Percentiles rank a stretch among this genome's conserved stretches.
phyloP scores from a whole-genome alignment of 30 jellyfish, hydroid and myxozoan species.

The Clytia hemisphaerica region DNA sequence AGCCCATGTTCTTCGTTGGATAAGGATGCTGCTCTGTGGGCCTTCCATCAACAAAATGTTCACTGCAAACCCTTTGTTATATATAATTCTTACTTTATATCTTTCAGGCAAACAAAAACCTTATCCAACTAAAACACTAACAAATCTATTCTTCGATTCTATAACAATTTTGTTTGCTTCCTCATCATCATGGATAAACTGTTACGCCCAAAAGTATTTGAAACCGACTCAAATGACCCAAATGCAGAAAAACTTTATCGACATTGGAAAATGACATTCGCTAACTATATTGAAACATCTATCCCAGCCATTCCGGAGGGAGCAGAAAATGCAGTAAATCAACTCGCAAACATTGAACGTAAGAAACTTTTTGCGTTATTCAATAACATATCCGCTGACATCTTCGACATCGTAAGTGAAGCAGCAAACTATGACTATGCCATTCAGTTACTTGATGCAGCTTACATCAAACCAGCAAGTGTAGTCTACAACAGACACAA shows the following conservation, averaged over 20 bases:
- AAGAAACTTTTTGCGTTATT: constrained; percentile 31
- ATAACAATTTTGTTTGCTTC: too few relatives aligned
- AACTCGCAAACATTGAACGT: constrained; percentile 32
- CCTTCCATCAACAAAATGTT: too few relatives aligned
- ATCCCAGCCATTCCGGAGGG: too few relatives aligned
- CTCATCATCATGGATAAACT: constrained; percentile 52
- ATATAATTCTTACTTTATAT: too few relatives aligned
- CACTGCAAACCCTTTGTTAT: too few relatives aligned
- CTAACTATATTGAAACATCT: constrained; percentile 27
- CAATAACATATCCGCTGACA: constrained; percentile 50
- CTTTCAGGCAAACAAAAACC: too few relatives aligned
- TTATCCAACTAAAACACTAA: too few relatives aligned
- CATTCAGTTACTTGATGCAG: constrained; percentile 33
- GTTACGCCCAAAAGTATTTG: constrained; percentile 41
- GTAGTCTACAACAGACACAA: constrained; percentile 61
- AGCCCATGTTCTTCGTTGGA: too few relatives aligned
- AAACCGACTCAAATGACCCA: constrained; percentile 18
- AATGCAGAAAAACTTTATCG: constrained; percentile 47
- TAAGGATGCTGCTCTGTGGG: too few relatives aligned
- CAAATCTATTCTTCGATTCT: too few relatives aligned
- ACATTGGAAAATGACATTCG: constrained; percentile 55
- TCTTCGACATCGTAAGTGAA: constrained; percentile 37
- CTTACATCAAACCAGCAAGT: constrained; percentile 44
- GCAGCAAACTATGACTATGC: constrained; percentile 35
- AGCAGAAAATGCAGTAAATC: constrained; percentile 6